Evolutionary conservation across 2,797 vertebrate genomes (phyloP), one percentile per base, ranked within the genome.

Genomic region (Leuciscus waleckii): DNA sequence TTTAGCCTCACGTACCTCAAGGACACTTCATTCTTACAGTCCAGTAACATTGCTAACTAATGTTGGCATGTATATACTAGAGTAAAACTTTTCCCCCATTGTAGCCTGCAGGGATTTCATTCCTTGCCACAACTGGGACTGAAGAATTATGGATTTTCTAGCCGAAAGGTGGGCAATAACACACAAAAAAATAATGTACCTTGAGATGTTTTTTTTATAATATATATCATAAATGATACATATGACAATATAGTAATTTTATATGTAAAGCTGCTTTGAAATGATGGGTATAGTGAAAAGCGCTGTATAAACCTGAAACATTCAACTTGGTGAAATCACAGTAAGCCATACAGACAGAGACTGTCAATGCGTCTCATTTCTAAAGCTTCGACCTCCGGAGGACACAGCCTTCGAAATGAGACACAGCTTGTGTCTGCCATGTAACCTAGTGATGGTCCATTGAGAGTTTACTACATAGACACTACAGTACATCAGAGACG

Each of bases 401-500:
- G 43, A 49, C 46, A 49, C 46, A 16, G 46, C 46, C 46, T 16
- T 5, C 0, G 46, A 49, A 49, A 49, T 49, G 4, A 49, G 46
- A 49, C 46, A 43, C 41, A 16, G 46, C 5, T 14, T 29, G 35
- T 69, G 29, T 19, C 43, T 51, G 71, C 43, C 43, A 74, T 73
- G 43, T 19, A 49, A 46, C 13, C 49, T 17, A n/a, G 63, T 7
- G 49, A 69, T 32, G 29, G 81, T 85, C 41, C 19, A 1, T n/a
- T 63, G 75, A 56, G 37, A n/a, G 86, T 81, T 89, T 71, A 77
- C 85, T 39, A 3, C 21, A 69, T 82, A 83, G 87, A 79, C 37
- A 67, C 43, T n/a, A 58, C 56, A 11, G 23, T 79, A 67, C 82
- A 80, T 90, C 77, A 90, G 88, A 92, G 90, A 84, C 11, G n/a